A percentile compares a stretch with the other conserved stretches of the same genome.
Evolutionary conservation across 2,113 vertebrate species (phyloP).

Genomic region (Rhineura floridana): DNA sequence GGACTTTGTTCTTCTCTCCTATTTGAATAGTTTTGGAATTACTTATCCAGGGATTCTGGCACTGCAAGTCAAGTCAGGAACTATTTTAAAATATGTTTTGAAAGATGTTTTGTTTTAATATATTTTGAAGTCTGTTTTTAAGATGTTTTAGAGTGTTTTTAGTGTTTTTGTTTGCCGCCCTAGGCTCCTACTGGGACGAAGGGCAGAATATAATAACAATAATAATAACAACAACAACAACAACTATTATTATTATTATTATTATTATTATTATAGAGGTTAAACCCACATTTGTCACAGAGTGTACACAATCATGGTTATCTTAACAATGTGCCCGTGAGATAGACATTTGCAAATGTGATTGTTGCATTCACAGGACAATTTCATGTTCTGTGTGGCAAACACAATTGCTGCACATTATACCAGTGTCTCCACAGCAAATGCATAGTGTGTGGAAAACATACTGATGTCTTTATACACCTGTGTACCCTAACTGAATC

Average conservation of each 20-base stretch:
- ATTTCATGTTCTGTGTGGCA: not conserved
- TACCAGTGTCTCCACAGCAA: not conserved
- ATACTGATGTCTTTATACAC: not conserved
- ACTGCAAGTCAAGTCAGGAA: not conserved
- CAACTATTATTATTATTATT: no score
- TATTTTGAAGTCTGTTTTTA: no score
- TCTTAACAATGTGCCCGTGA: not conserved
- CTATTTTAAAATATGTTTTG: no score
- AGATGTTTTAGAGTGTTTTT: no score
- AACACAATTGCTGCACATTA: not conserved
- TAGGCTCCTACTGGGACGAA: no score
- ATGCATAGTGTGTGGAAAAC: not conserved
- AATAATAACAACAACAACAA: no score
- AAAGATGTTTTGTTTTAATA: no score
- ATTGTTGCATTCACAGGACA: not conserved
- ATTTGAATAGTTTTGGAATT: not conserved
- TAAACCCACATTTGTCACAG: not conserved
- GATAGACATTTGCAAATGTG: not conserved
- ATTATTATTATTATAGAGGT: not conserved
- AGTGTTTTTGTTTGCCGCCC: no score
- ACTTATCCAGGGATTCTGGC: not conserved
- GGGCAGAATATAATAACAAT: no score
- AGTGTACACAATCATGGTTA: not conserved
- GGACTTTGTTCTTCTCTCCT: not conserved
- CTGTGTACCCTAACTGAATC: not conserved